A percentile compares a stretch with the other conserved stretches of the same genome.
Conservation (phyloP, 2,797 vertebrate genomes). For the Phoeniculus purpureus region DNA sequence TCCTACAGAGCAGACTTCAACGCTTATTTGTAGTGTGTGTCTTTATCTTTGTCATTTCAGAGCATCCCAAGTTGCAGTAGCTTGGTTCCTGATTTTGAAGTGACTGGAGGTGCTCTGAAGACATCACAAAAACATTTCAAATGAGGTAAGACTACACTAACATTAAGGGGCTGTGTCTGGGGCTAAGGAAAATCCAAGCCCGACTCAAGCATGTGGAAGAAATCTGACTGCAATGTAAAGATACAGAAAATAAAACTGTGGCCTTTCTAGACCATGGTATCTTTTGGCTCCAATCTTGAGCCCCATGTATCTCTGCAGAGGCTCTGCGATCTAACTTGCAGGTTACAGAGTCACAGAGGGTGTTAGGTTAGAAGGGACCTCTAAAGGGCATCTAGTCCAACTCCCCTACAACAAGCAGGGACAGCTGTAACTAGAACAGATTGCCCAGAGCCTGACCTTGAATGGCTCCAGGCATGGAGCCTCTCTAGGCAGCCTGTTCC, state of each 20-base stretch:
- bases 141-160: background rate
- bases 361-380: too few species aligned
- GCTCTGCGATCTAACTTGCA: background rate
- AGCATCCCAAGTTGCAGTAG: background rate
- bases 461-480: too few species aligned
- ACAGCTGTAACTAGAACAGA: too few species aligned
- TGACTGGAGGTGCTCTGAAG: background rate
- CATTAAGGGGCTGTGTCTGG: background rate
- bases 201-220: background rate
- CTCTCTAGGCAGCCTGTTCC: too few species aligned
- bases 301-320: background rate
- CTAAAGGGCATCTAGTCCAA: too few species aligned
- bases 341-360: too few species aligned
- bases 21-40: background rate
- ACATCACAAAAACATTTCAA: background rate
- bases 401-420: too few species aligned
- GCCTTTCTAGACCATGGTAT: background rate
- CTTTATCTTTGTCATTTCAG: background rate
- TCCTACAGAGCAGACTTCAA: background rate
- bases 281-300: background rate
- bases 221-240: background rate
- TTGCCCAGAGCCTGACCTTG: too few species aligned
- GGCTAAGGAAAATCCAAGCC: background rate
- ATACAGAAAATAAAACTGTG: background rate
- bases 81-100: background rate